Evolutionary conservation across 2,113 vertebrate species (phyloP).

Genomic region (Nycticebus coucang): DNA sequence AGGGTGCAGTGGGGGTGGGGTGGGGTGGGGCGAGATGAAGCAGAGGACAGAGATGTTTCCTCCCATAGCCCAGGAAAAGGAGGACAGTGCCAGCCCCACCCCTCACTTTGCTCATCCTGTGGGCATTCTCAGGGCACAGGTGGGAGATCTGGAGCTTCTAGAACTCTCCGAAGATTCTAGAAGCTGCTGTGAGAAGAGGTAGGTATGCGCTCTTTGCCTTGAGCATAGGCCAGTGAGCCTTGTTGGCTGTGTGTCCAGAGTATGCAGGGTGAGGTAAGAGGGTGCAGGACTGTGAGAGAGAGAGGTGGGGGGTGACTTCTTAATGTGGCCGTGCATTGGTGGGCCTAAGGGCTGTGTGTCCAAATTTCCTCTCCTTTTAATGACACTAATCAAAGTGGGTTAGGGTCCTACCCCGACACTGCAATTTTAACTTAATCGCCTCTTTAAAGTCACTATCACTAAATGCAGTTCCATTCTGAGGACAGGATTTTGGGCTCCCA

Average conservation of each 20-base stretch:
- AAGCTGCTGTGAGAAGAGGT: neutral
- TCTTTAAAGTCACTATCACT: neutral
- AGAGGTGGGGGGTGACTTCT: neutral
- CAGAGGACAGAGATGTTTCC: neutral
- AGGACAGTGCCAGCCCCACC: no score
- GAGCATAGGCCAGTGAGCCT: neutral
- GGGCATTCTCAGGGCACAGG: neutral
- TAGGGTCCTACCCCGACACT: no score
- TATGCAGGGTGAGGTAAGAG: neutral
- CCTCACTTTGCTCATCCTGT: no score
- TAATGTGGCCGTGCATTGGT: fast-evolving
- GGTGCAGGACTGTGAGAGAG: neutral
- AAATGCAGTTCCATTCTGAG: neutral
- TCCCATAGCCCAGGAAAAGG: neutral
- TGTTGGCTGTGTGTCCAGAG: neutral
- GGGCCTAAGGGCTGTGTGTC: neutral
- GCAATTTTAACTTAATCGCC: neutral
- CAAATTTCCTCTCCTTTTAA: no score
- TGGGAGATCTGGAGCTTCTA: neutral
- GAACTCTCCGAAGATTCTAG: no score
- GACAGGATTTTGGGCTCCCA: neutral
- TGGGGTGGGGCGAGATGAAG: neutral
- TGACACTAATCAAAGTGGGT: neutral
- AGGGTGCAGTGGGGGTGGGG: no score
- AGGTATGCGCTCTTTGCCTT: neutral